Percentiles rank a stretch among this genome's conserved stretches.
These are phyloP conservation scores for Mycteria americana DNA, from an alignment of 2,797 vertebrate genomes.

Conservation along the genomic window DNA sequence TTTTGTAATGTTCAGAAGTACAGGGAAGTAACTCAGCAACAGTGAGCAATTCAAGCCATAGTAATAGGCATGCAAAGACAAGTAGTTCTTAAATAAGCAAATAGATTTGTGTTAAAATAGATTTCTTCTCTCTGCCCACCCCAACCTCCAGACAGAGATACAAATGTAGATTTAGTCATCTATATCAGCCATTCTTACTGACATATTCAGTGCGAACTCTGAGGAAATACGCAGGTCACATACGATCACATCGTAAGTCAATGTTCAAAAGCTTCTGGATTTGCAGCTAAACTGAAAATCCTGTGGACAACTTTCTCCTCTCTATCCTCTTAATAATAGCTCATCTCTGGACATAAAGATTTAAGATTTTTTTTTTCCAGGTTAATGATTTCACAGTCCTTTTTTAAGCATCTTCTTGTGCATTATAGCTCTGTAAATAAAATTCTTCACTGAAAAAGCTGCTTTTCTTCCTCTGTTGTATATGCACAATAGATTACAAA, in stretches of 20 bases:
- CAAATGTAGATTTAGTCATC: background rate
- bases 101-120: background rate
- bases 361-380: background rate
- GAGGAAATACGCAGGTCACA: background rate
- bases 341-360: background rate
- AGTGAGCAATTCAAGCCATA: background rate
- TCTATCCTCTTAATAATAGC: slow-evolving; percentile 1
- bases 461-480: background rate
- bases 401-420: background rate
- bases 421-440: background rate
- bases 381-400: background rate
- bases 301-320: background rate
- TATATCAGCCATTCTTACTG: background rate
- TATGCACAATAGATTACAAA: background rate
- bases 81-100: slow-evolving; percentile 1
- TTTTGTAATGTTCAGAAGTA: background rate
- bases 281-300: slow-evolving; percentile 27
- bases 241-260: background rate
- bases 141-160: background rate
- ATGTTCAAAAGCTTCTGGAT: background rate
- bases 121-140: background rate
- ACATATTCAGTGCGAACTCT: rapidly evolving
- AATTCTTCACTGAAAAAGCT: background rate
- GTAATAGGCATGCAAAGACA: background rate
- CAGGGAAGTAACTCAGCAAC: background rate